Evolutionary conservation across 2,797 vertebrate species (phyloP).

Genomic region (Eulemur coronatus): DNA sequence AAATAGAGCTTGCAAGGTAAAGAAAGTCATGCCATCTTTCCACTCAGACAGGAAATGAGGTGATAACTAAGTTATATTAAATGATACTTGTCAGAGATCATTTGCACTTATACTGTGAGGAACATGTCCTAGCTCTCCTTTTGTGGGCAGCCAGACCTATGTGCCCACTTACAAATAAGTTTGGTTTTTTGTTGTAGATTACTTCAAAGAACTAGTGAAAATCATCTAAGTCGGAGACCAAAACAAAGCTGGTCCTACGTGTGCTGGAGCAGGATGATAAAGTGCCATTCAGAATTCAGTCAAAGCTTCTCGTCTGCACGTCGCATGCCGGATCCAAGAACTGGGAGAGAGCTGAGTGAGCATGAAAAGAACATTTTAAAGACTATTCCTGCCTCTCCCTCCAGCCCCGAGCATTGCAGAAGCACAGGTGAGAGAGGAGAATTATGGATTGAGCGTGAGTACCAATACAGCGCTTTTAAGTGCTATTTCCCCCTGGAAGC

Average conservation of each 20-base stretch:
- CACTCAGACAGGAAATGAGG: not conserved
- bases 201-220: conserved; percentile 21
- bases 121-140: not conserved
- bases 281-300: conserved; percentile 14
- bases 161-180: not conserved
- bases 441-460: conserved; percentile 16
- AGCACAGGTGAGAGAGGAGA: conserved; percentile 36
- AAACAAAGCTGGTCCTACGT: not conserved
- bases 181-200: not conserved
- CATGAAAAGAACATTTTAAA: conserved; percentile 56
- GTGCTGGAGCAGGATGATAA: not conserved
- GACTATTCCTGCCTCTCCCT: not conserved
- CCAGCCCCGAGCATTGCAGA: not conserved
- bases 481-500: not conserved
- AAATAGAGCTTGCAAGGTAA: not conserved
- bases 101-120: not conserved
- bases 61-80: not conserved
- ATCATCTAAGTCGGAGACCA: not conserved
- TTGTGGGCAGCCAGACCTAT: not conserved
- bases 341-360: not conserved
- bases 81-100: not conserved
- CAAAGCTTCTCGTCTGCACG: not conserved
- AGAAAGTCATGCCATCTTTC: not conserved
- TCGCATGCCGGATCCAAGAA: not conserved
- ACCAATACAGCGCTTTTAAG: conserved; percentile 57